phyloP scores from a whole-genome alignment of 2,888 invertebrate genomes.

The Formica aserva region DNA sequence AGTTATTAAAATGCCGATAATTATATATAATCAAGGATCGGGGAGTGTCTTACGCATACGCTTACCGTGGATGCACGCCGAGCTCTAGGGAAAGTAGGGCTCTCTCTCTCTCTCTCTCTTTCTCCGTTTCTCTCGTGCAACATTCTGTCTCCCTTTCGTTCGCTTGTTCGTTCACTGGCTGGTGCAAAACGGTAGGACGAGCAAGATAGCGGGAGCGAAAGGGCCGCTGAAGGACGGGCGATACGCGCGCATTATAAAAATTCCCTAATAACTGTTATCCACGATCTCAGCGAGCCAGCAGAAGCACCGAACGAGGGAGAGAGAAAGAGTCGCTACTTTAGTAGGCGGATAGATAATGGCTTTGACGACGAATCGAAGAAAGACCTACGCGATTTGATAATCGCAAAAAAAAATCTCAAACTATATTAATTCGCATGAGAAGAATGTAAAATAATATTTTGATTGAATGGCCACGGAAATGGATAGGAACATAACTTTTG shows the following conservation, averaged over 20 bases:
- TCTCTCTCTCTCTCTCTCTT: conserved; percentile 29
- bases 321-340: conserved; percentile 70
- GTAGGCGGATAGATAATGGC: conserved; percentile 77
- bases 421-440: not conserved
- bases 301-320: conserved; percentile 62
- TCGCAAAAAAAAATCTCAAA: conserved; percentile 38
- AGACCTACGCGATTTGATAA: conserved; percentile 61
- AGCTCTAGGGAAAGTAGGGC: conserved; percentile 59
- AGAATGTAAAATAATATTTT: not conserved
- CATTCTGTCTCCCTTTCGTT: conserved; percentile 35
- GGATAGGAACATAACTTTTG: not conserved
- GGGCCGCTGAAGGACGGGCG: conserved; percentile 61
- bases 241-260: conserved; percentile 84
- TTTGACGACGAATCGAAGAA: conserved; percentile 67
- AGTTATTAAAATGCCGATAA: conserved; percentile 86
- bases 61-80: conserved; percentile 72
- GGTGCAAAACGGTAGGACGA: conserved; percentile 70
- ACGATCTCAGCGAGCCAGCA: conserved; percentile 80
- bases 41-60: conserved; percentile 84
- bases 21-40: conserved; percentile 85
- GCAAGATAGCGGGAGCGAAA: conserved; percentile 45
- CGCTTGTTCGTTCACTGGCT: conserved; percentile 58
- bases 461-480: not conserved
- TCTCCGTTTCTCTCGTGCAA: not conserved
- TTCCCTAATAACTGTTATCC: conserved; percentile 86